Evolutionary conservation across 2,888 invertebrate genomes (phyloP), one percentile per base, ranked within the genome.

Genomic region (Leptinotarsa rubiginosa): DNA sequence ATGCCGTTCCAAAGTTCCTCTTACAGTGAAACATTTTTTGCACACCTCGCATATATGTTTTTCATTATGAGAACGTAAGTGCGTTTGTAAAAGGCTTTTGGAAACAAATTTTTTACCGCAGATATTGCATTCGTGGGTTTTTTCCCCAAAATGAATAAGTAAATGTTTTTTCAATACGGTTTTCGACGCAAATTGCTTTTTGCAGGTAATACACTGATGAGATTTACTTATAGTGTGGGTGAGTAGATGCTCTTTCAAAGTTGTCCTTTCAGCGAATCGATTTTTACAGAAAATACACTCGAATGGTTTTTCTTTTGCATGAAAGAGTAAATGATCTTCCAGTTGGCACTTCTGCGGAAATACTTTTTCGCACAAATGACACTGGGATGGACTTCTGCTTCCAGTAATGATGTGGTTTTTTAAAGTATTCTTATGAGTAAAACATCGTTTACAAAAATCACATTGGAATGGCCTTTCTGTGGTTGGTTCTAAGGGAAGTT

Each of bases 61-160:
- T n/a, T n/a, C 50, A 50, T 15, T 50, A 7, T 50, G 50, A 50
- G n/a, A 16, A 15, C 50, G 50, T 16, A 50, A 12, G n/a, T 50
- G 50, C 1, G 15, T 50, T 50, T 50, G 50, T 16, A 50, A 50
- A 50, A 50, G 15, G 1, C n/a, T 16, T 50, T 50, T n/a, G 15
- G 15, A 16, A 7, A n/a, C 15, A 50, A 50, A 50, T 16, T n/a
- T 50, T 50, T 50, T 50, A 15, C 7, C 0, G n/a, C 50, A 50
- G 4, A 16, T 15, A 50, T 50, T n/a, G n/a, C 50, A 50, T 15
- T 50, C 7, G 50, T 50, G n/a, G 3, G 47, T 22, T 54, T 69
- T 69, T 41, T 69, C 59, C 31, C 18, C 41, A 31, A 31, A 89
- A 85, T 94, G 94, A 54, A 91, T 89, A 25, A 88, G 87, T 22